Base-by-base conservation (phyloP, 2,888 invertebrate genomes). In the Myopa tessellatipennis region DNA sequence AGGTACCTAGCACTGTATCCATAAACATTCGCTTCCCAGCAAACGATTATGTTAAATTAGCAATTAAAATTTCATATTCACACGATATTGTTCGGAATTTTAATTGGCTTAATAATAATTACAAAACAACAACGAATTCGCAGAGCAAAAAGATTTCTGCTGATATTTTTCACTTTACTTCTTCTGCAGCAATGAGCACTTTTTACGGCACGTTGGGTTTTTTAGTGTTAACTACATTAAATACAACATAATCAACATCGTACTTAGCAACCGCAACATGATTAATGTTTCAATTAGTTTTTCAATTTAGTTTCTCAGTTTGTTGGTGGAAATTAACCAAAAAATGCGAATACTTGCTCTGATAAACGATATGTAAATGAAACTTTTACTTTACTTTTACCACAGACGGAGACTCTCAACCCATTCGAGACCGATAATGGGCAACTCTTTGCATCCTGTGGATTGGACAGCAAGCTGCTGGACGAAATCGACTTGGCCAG, bases 381-480 rank as follows among this genome's bases (percentile, higher is more conserved):
- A 45, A 45, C 45, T 45, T 45, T 45, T 6, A 45, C 45, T 74
- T 50, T 67, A 67, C 55, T 65, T 36, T 78, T 68, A 77, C 81
- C 90, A 12, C 91, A 95, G 95, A 94, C 94, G 88, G 95, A 95
- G 91, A 94, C 95, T 93, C 94, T 94, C 93, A 95, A 95, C 93
- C 95, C 95, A 92, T 95, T 95, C 92, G 93, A 94, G 88, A 93
- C 90, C 81, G 90, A 91, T 90, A 93, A 93, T 91, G 92, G 93
- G 90, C 91, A 92, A 90, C 92, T 92, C 90, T 92, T 92, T 88
- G 87, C 86, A 78, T 85, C 88, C 81, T 88, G 88, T 73, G 88
- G 92, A 90, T 88, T 91, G 90, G 91, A 92, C 86, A 91, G 90
- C 90, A 91, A 87, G 81, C 81, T 87, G 74, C 78, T 83, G 77